These are phyloP conservation scores for Leptura quadrifasciata DNA, from an alignment of 2,888 invertebrate species.

Conservation along the genomic window DNA sequence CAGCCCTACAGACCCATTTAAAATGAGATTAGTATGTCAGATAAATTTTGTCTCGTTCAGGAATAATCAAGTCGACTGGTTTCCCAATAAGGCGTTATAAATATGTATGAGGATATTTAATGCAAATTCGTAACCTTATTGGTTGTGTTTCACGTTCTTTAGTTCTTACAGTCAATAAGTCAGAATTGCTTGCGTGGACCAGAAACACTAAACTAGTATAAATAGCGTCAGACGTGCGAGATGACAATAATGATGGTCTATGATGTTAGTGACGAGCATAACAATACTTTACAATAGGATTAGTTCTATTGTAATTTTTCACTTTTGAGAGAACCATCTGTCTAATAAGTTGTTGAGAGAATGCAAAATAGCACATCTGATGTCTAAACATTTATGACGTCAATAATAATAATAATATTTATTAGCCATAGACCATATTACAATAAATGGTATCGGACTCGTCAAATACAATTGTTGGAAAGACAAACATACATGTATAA, in stretches of 20 bases:
- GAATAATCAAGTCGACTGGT: constrained; percentile 39
- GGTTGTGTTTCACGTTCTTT: neutral
- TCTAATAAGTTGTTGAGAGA: too few species aligned
- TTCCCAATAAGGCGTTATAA: constrained; percentile 36
- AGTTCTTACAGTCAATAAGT: neutral
- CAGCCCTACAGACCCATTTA: constrained; percentile 14
- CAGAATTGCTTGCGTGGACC: neutral
- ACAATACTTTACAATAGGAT: neutral
- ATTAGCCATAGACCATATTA: too few species aligned
- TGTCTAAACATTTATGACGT: too few species aligned
- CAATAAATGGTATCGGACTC: too few species aligned
- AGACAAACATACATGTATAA: too few species aligned
- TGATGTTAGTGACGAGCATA: neutral
- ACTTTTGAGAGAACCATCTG: too few species aligned
- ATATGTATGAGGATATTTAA: constrained; percentile 32
- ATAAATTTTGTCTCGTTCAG: constrained; percentile 11
- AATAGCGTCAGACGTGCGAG: neutral
- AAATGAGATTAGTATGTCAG: constrained; percentile 26
- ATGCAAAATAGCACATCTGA: too few species aligned
- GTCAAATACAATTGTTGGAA: too few species aligned
- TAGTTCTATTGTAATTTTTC: too few species aligned
- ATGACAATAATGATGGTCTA: neutral
- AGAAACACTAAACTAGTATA: neutral
- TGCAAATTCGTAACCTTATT: constrained; percentile 25
- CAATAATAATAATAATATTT: too few species aligned